Evolutionary conservation across 1,140 invertebrate species (phyloP), one percentile per base, ranked within the genome.

Genomic region (Drosophila neocordata): DNA sequence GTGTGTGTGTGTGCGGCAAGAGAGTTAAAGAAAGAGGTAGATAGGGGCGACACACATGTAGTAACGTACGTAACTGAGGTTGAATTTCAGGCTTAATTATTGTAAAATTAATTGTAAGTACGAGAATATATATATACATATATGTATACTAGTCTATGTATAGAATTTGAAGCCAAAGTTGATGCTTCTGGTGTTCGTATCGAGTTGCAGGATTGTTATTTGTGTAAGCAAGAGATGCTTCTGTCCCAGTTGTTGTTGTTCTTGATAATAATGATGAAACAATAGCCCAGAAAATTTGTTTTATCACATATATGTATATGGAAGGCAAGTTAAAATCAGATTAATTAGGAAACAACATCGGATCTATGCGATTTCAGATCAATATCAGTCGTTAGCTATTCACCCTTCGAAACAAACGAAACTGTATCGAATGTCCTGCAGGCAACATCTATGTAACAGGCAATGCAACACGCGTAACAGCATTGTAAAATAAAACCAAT

Each of bases 21-120:
- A 6, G 27, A 6, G 5, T 31, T 31, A 6, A 7, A 31, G 5
- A 6, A 4, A 6, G 27, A 4, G 27, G 27, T 7, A 1, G 27
- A 1, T 24, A 24, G 27, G 7, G 27, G 6, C 24, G 24, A 24
- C 24, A 24, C 9, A 51, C 24, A 24, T 22, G 13, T 18, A n/a
- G 35, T n/a, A 24, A 24, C 22, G 22, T 24, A 24, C 12, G 11
- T 8, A 68, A 35, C 59, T 61, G 31, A 55, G 73, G 73, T 73
- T 87, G 48, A 66, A 68, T 77, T 74, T 74, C 65, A 84, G 64
- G 41, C 79, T 81, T 81, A 87, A 81, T 80, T 79, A 83, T 76
- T 69, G 68, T 79, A 59, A 77, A 80, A 85, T 84, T 84, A 85
- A 84, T 84, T 80, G 71, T 61, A 67, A 41, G 35, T 59, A 35